These are phyloP conservation scores for Olivierus martensii DNA, from an alignment of 1,140 invertebrate species.

Conservation along the genomic window DNA sequence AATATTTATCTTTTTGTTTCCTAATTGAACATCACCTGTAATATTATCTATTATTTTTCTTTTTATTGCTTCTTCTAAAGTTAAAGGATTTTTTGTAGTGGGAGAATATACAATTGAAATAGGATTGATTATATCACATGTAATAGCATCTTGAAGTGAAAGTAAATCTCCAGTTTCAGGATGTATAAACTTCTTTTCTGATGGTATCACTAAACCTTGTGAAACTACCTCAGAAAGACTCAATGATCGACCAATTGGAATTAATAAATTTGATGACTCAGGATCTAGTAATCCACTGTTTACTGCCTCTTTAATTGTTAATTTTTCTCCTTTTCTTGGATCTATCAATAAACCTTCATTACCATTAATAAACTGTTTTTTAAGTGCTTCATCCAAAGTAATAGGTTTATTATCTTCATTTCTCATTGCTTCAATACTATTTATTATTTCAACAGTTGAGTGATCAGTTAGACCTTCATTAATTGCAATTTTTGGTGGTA, in stretches of 20 bases:
- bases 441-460: conserved; percentile 51
- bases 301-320: conserved; percentile 70
- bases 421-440: background rate
- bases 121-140: conserved; percentile 73
- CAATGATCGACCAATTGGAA: conserved; percentile 63
- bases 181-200: conserved; percentile 67
- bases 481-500: conserved; percentile 49
- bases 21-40: conserved; percentile 51
- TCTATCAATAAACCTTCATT: conserved; percentile 60
- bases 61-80: conserved; percentile 65
- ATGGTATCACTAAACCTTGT: conserved; percentile 62
- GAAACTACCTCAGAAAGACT: conserved; percentile 65
- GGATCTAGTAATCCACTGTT: conserved; percentile 67
- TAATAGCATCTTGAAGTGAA: conserved; percentile 61
- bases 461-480: conserved; percentile 57
- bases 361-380: conserved; percentile 54
- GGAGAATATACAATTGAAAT: conserved; percentile 45
- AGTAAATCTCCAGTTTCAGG: conserved; percentile 67
- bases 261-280: conserved; percentile 51
- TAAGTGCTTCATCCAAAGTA: conserved; percentile 56
- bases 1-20: conserved; percentile 19
- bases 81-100: conserved; percentile 40
- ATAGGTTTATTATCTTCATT: conserved; percentile 37
- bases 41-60: conserved; percentile 57
- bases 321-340: conserved; percentile 55